Conservation (phyloP, 2,797 vertebrate genomes). For the Enteromius anoplus region DNA sequence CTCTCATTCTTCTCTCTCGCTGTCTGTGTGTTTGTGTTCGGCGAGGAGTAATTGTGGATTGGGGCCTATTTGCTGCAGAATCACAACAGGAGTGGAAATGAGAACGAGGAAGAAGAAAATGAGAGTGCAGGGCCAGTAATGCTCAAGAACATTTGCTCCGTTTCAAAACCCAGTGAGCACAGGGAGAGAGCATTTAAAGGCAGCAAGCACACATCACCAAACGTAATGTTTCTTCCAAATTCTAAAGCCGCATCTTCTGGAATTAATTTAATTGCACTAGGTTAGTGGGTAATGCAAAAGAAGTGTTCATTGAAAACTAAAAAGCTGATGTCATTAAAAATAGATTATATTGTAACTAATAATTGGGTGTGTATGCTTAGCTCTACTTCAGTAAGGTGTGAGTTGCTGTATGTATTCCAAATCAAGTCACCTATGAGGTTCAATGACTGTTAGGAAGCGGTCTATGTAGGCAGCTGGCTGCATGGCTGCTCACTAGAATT, state of each 20-base stretch:
- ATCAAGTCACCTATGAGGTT: not conserved
- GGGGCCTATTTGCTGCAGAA: slow-evolving; percentile 28
- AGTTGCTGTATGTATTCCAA: not conserved
- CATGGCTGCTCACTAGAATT: not conserved
- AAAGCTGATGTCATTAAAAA: not conserved
- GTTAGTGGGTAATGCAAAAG: not conserved
- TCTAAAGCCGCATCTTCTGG: not conserved
- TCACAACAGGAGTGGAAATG: slow-evolving; percentile 41
- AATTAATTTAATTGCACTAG: not conserved
- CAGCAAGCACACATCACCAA: slow-evolving; percentile 11
- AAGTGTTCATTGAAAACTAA: not conserved
- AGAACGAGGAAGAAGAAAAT: slow-evolving; percentile 55
- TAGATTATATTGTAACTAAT: not conserved
- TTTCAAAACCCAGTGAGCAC: slow-evolving; percentile 13
- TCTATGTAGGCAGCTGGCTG: not conserved
- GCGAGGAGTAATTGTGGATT: slow-evolving; percentile 25
- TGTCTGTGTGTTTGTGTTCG: slow-evolving; percentile 28
- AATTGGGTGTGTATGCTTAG: not conserved
- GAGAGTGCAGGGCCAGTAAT: slow-evolving; percentile 27
- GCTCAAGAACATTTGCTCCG: slow-evolving; percentile 30
- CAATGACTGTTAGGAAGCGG: not conserved
- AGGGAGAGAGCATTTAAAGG: not conserved
- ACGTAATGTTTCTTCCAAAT: not conserved
- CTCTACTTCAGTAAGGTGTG: not conserved
- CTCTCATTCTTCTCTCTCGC: slow-evolving; percentile 45